Conservation (phyloP, 2,797 vertebrate species). For the Bovichtus diacanthus region DNA sequence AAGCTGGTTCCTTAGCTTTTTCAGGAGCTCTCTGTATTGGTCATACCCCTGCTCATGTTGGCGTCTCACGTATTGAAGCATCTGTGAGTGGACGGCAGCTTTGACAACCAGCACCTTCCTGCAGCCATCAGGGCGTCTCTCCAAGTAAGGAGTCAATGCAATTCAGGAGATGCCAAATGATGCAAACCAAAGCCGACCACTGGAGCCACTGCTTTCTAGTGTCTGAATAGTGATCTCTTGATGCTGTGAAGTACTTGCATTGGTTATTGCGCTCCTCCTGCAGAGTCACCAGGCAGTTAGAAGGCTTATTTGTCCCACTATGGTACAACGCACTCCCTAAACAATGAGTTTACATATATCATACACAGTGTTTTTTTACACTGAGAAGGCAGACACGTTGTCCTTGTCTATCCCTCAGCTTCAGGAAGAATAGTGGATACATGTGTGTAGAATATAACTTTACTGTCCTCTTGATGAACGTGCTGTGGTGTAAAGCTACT, state of each 20-base stretch:
- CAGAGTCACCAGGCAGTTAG: constrained; percentile 23
- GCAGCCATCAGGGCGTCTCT: constrained; percentile 3
- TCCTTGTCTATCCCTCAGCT: constrained; percentile 4
- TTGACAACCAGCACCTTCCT: constrained; percentile 13
- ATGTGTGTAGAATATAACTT: neutral
- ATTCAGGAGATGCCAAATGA: constrained; percentile 12
- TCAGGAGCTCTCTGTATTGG: too few species aligned
- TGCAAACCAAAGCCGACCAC: neutral
- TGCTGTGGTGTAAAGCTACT: constrained; percentile 13
- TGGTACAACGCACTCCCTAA: constrained; percentile 10
- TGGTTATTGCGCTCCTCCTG: constrained; percentile 20
- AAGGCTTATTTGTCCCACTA: constrained; percentile 18
- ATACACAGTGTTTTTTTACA: constrained; percentile 24
- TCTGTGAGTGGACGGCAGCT: constrained; percentile 17
- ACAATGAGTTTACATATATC: constrained; percentile 16
- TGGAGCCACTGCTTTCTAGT: neutral
- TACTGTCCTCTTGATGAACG: constrained; percentile 5
- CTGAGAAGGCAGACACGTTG: neutral
- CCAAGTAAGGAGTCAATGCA: neutral
- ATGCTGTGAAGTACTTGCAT: constrained; percentile 9
- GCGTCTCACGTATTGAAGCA: constrained; percentile 5
- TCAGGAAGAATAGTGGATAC: constrained; percentile 26
- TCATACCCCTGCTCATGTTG: neutral
- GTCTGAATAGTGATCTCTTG: constrained; percentile 14
- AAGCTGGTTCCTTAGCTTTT: neutral